Evolutionary conservation across 2,797 vertebrate genomes (phyloP).

Genomic region (Gymnodraco acuticeps): DNA sequence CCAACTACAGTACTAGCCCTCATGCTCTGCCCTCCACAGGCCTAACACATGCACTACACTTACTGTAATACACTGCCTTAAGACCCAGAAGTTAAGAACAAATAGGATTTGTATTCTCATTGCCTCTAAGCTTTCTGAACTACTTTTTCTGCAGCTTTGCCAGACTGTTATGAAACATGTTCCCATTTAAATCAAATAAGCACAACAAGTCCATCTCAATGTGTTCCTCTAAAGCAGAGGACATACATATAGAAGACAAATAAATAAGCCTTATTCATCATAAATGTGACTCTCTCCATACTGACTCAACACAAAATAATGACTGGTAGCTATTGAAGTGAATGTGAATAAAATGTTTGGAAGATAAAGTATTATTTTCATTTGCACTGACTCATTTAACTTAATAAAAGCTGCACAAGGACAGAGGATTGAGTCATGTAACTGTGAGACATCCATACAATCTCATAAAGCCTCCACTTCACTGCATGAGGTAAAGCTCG

Average conservation of each 20-base stretch:
- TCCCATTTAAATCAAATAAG: conserved; percentile 10
- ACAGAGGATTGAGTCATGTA: neutral
- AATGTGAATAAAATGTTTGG: neutral
- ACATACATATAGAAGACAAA: conserved; percentile 3
- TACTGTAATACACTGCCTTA: neutral
- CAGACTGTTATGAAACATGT: conserved; percentile 12
- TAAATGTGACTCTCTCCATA: neutral
- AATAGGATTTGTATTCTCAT: neutral
- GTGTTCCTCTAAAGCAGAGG: conserved; percentile 1
- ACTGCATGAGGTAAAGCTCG: conserved; percentile 19
- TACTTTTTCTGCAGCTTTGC: neutral
- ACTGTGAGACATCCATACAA: neutral
- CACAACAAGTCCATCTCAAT: conserved; percentile 12
- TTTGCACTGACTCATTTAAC: conserved; percentile 18
- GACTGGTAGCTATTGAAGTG: conserved; percentile 17
- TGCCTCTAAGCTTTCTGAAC: conserved; percentile 5
- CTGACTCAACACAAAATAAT: conserved; percentile 6
- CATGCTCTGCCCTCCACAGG: neutral
- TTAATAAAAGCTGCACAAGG: conserved; percentile 4
- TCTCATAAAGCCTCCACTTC: conserved; percentile 13
- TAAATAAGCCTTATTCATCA: conserved; percentile 2
- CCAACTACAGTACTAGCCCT: neutral
- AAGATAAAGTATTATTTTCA: neutral
- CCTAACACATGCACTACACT: neutral
- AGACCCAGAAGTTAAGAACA: neutral